Evolutionary conservation across 35 echinoderm and acorn worm species (phyloP), one percentile per base, ranked within the genome.

Genomic region (Hemicentrotus pulcherrimus): DNA sequence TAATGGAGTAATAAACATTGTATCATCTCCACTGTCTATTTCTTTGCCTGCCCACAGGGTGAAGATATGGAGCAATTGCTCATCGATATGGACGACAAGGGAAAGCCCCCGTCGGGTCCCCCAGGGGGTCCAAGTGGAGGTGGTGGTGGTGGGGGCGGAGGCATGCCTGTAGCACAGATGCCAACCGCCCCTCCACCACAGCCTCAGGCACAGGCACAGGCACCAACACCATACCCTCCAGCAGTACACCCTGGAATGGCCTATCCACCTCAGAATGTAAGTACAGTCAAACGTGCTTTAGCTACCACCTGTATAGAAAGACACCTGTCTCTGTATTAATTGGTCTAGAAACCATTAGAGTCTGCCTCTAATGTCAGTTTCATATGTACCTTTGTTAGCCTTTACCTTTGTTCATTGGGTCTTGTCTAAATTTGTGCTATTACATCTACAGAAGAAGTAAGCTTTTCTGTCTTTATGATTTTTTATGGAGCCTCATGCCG

Each of bases 91-190:
- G 48, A 91, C 31, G 95, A 95, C 32, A 45, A 32, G 31, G 18
- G 47, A 2, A 31, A 31, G 46, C 32, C 32, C 28, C 30, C 48
- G 4, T 59, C 88, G 9, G 95, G 86, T 86, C 95, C 95, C 46
- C 91, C 95, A 13, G 47, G 31, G 12, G 87, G 86, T 19, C 31
- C 12, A 14, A 65, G 88, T 41, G 91, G 95, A 18, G 89, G 95
- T 46, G 95, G 95, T 46, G 95, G 95, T 46, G 91, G 88, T 32
- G 95, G 86, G 28, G 58, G 47, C 3, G 95, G 95, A 19, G 95
- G 95, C 4, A 90, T 90, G 88, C 7, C 88, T 90, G 13, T 31
- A 4, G 88, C 32, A 15, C 32, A 30, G 12, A 90, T 35, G 6
- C 88, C 88, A 7, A 45, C 0, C 88, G 88, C 88, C 88, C 88